Evolutionary conservation across 2,113 vertebrate species (phyloP).

Genomic region (Misgurnus anguillicaudatus): DNA sequence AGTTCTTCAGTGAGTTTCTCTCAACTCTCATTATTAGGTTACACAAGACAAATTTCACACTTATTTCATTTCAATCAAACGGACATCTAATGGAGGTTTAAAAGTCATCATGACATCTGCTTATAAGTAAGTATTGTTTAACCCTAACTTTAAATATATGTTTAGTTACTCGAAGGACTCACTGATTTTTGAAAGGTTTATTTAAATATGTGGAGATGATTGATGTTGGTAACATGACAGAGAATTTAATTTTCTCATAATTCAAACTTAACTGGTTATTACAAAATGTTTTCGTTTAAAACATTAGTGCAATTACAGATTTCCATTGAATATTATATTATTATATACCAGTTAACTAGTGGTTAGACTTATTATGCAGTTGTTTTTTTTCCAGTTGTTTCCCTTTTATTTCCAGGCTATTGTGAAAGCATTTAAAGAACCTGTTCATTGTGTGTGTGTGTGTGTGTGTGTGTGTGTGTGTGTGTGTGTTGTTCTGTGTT

Average conservation of each 20-base stretch:
- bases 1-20: not conserved
- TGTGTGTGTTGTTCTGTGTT: constrained; percentile 58
- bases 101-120: constrained; percentile 71
- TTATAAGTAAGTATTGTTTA: constrained; percentile 68
- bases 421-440: constrained; percentile 61
- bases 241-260: not conserved
- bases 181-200: too few relatives aligned
- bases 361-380: not conserved
- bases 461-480: constrained; percentile 41
- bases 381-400: constrained; percentile 70
- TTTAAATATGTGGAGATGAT: too few relatives aligned
- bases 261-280: too few relatives aligned
- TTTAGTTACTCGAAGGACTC: not conserved
- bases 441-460: constrained; percentile 27
- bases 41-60: not conserved
- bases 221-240: too few relatives aligned
- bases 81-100: constrained; percentile 71
- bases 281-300: not conserved
- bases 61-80: constrained; percentile 5
- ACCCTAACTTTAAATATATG: not conserved
- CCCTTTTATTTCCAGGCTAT: constrained; percentile 69
- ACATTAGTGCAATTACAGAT: not conserved
- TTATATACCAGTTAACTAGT: not conserved
- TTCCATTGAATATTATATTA: not conserved
- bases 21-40: not conserved